Evolutionary conservation across 2,888 invertebrate genomes (phyloP), one percentile per base, ranked within the genome.

Genomic region (Sarcophaga variegata): DNA sequence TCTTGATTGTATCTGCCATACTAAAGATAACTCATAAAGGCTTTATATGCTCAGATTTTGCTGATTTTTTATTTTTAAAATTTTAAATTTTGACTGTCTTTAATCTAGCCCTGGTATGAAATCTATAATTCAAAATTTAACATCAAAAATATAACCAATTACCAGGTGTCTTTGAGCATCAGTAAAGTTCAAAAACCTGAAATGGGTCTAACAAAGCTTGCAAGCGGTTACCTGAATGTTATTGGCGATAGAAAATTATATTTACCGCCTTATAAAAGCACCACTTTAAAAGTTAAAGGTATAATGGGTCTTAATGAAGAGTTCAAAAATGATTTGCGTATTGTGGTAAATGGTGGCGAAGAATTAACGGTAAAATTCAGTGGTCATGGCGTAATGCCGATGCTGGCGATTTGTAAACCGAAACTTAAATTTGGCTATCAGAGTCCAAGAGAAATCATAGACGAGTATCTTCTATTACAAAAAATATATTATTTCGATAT

Each of bases 101-200:
- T 49, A 49, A 20, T 81, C 12, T 80, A 93, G 93, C 90, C 92
- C 4, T 93, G 93, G 93, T 92, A 92, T 84, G 92, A 92, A 76
- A 78, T 74, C 0, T 90, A 88, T 54, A 84, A 79, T 3, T 81
- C 88, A 1, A 86, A 89, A 47, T 71, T 91, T 0, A 85, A 87
- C 3, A 77, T 92, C 1, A 78, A 85, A 8, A 93, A 92, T 82
- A 81, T 90, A 2, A 91, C 91, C 6, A 88, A 89, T 12, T 92
- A 90, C 80, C 66, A 81, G 3, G 49, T 89, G 72, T 88, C 17
- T 63, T 27, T 92, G 10, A 84, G 85, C 4, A 25, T 91, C 0
- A 71, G 81, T n/a, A 78, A 89, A 3, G 25, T 67, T 10, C 22
- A 60, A 60, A 54, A 20, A 47, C 14, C 14, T n/a, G 12, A 27